A percentile compares a stretch with the other conserved stretches of the same genome.
These are phyloP conservation scores for Tetragnatha versicolor DNA, from an alignment of 1,140 invertebrate species.

Conservation along the genomic window DNA sequence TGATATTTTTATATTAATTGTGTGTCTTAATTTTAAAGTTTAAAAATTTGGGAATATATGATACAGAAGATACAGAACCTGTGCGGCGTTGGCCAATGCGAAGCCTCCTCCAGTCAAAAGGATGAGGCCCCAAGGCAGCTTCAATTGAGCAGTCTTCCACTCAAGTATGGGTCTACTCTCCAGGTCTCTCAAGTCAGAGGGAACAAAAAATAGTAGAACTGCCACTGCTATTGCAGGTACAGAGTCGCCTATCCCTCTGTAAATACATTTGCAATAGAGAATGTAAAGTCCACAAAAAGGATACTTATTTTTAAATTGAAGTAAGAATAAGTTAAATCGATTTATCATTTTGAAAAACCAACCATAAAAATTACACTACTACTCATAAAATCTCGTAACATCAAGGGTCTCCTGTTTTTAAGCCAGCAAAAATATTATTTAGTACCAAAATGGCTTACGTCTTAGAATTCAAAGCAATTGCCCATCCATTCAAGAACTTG, in stretches of 20 bases:
- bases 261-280: no score
- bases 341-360: no score
- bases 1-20: no score
- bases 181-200: slow-evolving; percentile 50
- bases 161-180: slow-evolving; percentile 58
- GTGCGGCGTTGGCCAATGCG: slow-evolving; percentile 82
- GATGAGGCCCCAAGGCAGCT: slow-evolving; percentile 67
- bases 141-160: slow-evolving; percentile 64
- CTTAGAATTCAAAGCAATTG: slow-evolving; percentile 67
- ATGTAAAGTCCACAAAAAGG: no score
- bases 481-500: slow-evolving; percentile 82
- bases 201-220: slow-evolving; percentile 64
- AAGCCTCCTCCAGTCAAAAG: slow-evolving; percentile 78
- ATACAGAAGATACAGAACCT: slow-evolving; percentile 61
- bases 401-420: no score
- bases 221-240: slow-evolving; percentile 64
- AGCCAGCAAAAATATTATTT: no score
- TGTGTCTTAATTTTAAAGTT: no score
- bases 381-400: no score
- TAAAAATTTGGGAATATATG: not conserved
- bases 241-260: slow-evolving; percentile 65
- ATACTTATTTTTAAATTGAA: no score
- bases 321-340: no score
- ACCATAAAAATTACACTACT: no score
- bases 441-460: slow-evolving; percentile 64